Base-by-base conservation (phyloP, 2,888 invertebrate species). In the Sarcophaga variegata region DNA sequence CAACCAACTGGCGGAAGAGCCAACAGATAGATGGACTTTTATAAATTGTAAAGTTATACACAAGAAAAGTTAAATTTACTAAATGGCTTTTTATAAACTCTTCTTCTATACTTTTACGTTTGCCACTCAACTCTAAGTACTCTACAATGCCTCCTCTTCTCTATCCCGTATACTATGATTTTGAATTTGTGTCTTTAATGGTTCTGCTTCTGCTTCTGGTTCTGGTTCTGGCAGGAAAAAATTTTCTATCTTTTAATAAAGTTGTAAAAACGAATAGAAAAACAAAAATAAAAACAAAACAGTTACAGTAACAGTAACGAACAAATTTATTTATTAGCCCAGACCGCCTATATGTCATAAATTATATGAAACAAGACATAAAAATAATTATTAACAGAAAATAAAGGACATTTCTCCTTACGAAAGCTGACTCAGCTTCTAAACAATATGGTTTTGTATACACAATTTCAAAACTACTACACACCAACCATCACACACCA, bases 331-430 rank as follows among this genome's bases (percentile, higher is more conserved):
- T 85, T 86, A 78, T 81, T 81, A 83, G 74, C 74, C 37, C 74
- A 74, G 70, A 81, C 83, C 80, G 86, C 83, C 86, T 78, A 83
- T 70, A 62, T 75, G 83, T 78, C 81, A 83, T 83, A 86, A 86
- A 86, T 86, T 78, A 78, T 70, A 81, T 64, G 59, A 86, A 81
- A 77, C 70, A 81, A 74, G 81, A 81, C 86, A 86, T 86, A 78
- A 86, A 86, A 83, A 83, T 86, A 86, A 83, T 86, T 86, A 86
- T 86, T 78, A 86, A 70, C 83, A 86, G 59, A 78, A 82, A 77
- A 80, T 71, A 66, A 74, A 62, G 54, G 37, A 83, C 78, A 67
- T 83, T 83, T 62, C 60, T 76, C 76, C 64, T 8, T 49, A 67
- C 17, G 71, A 72, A 67, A 27, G 78, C 85, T 81, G 78, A 78